Conservation (phyloP, 2,888 invertebrate species). For the Coremacera marginata region DNA sequence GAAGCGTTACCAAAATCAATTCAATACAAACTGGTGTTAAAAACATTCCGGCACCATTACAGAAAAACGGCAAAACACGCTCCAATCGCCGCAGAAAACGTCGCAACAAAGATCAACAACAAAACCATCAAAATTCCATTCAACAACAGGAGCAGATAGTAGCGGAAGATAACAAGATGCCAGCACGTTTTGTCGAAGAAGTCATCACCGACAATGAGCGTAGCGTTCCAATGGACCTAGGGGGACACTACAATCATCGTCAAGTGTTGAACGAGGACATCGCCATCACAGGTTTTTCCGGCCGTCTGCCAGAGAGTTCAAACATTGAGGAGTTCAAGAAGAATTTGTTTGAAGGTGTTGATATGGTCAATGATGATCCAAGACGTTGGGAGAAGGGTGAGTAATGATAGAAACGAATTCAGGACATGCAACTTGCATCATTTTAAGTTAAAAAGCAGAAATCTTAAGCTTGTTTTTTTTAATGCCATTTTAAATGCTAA, state of each 20-base stretch:
- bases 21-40: constrained; percentile 55
- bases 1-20: constrained; percentile 56
- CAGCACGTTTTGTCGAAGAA: constrained; percentile 76
- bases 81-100: constrained; percentile 63
- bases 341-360: constrained; percentile 90
- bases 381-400: constrained; percentile 86
- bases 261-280: constrained; percentile 74
- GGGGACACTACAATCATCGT: constrained; percentile 57
- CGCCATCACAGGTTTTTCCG: constrained; percentile 87
- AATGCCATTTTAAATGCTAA: too few species aligned
- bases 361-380: constrained; percentile 93
- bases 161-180: constrained; percentile 72
- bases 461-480: too few species aligned
- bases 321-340: constrained; percentile 93
- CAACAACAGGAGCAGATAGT: constrained; percentile 48
- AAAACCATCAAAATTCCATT: constrained; percentile 54
- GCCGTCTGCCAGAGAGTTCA: constrained; percentile 91
- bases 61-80: constrained; percentile 57
- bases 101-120: constrained; percentile 60
- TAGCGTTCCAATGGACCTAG: constrained; percentile 59
- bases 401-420: constrained; percentile 20
- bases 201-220: constrained; percentile 64
- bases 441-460: too few species aligned
- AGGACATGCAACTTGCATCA: too few species aligned
- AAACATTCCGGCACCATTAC: constrained; percentile 51